Evolutionary conservation across 2,888 invertebrate genomes (phyloP).

Genomic region (Oscheius sp.): DNA sequence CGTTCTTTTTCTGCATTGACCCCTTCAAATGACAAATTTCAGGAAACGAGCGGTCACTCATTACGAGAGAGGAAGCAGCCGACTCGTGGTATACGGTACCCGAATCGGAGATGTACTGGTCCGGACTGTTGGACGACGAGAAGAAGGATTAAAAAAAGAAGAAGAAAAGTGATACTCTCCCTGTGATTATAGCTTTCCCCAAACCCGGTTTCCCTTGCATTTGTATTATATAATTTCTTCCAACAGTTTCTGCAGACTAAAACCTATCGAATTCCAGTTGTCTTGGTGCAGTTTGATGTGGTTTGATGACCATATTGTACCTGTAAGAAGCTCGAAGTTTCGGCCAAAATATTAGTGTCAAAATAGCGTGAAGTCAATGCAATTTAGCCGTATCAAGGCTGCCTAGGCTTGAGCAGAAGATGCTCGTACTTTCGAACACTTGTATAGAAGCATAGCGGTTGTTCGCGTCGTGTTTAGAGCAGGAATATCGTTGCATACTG

Average conservation of each 20-base stretch:
- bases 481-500: too few relatives aligned
- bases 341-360: too few relatives aligned
- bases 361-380: too few relatives aligned
- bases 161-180: background rate
- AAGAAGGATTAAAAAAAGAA: constrained; percentile 26
- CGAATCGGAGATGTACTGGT: constrained; percentile 34
- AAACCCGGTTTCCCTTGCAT: background rate
- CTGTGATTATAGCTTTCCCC: background rate
- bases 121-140: constrained; percentile 32
- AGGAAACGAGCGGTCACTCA: constrained; percentile 28
- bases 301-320: too few relatives aligned
- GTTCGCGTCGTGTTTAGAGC: too few relatives aligned
- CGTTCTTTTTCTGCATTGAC: too few relatives aligned
- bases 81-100: constrained; percentile 25
- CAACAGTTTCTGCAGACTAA: background rate
- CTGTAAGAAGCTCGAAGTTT: too few relatives aligned
- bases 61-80: constrained; percentile 18
- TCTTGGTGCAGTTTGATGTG: too few relatives aligned
- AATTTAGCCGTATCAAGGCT: too few relatives aligned
- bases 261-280: background rate
- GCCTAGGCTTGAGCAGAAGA: too few relatives aligned
- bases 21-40: background rate
- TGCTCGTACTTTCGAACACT: too few relatives aligned
- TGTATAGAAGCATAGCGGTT: too few relatives aligned
- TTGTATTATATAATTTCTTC: background rate